Conservation (phyloP, 2,888 invertebrate species). For the Ectemnius continuus region DNA sequence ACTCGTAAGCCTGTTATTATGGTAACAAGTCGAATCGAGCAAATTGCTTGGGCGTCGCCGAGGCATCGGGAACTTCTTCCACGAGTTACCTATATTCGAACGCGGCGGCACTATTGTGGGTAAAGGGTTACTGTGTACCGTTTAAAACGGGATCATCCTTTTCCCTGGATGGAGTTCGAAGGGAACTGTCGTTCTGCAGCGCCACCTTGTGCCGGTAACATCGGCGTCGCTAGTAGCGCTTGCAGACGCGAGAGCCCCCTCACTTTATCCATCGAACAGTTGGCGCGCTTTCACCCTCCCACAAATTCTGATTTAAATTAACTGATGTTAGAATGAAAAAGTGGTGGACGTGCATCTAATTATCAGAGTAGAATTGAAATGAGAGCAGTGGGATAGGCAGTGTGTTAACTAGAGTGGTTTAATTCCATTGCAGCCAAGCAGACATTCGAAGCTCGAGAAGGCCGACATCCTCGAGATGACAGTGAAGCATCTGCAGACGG, state of each 20-base stretch:
- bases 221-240: slow-evolving; percentile 6
- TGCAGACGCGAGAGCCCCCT: too few species aligned
- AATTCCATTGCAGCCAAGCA: slow-evolving; percentile 86
- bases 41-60: slow-evolving; percentile 60
- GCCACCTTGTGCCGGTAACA: slow-evolving; percentile 33
- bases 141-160: slow-evolving; percentile 35
- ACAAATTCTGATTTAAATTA: background rate
- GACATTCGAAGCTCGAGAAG: slow-evolving; percentile 96
- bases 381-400: background rate
- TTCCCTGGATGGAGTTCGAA: background rate
- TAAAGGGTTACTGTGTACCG: slow-evolving; percentile 35
- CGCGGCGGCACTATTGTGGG: background rate
- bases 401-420: slow-evolving; percentile 1
- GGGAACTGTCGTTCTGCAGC: background rate
- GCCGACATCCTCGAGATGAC: slow-evolving; percentile 97
- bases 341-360: background rate
- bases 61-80: slow-evolving; percentile 44
- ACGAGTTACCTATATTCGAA: slow-evolving; percentile 41
- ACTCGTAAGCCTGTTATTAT: slow-evolving; percentile 54
- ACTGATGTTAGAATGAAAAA: background rate
- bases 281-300: background rate
- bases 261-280: slow-evolving; percentile 15
- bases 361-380: background rate
- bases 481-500: slow-evolving; percentile 92
- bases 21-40: slow-evolving; percentile 45